These are phyloP conservation scores for Eurystomus glaucurus DNA, from an alignment of 2,797 vertebrate genomes.

Conservation along the genomic window DNA sequence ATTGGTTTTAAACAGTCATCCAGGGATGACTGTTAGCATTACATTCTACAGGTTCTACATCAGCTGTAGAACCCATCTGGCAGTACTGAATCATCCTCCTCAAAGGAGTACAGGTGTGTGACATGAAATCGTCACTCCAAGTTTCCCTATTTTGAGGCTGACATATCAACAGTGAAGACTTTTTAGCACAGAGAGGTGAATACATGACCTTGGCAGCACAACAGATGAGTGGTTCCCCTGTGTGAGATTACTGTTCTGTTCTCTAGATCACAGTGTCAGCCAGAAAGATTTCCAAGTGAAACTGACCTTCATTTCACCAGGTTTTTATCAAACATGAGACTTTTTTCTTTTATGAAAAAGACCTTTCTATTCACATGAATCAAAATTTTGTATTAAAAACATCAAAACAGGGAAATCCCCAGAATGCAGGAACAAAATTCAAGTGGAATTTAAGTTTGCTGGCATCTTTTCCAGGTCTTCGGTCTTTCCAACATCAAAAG, in stretches of 20 bases:
- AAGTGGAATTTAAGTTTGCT: neutral
- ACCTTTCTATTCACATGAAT: neutral
- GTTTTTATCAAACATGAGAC: neutral
- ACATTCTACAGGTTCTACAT: no score
- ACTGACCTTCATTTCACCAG: neutral
- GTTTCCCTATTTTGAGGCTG: neutral
- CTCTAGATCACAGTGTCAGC: neutral
- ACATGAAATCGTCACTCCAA: neutral
- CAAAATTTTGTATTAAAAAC: neutral
- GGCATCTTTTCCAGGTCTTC: neutral
- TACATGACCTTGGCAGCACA: no score
- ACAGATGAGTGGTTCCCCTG: rapidly evolving
- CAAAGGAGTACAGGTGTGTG: neutral
- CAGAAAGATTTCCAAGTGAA: neutral
- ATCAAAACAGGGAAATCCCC: neutral
- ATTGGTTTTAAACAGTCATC: neutral
- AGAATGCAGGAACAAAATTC: neutral
- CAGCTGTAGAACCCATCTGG: neutral
- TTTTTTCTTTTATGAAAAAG: neutral
- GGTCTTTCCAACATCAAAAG: neutral
- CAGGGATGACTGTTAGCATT: no score
- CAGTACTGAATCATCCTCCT: neutral
- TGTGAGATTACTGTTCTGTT: neutral
- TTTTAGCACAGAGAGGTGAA: neutral
- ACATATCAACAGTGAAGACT: neutral